Base-by-base conservation (phyloP, 2,113 vertebrate species). In the Motacilla tschutschensis region DNA sequence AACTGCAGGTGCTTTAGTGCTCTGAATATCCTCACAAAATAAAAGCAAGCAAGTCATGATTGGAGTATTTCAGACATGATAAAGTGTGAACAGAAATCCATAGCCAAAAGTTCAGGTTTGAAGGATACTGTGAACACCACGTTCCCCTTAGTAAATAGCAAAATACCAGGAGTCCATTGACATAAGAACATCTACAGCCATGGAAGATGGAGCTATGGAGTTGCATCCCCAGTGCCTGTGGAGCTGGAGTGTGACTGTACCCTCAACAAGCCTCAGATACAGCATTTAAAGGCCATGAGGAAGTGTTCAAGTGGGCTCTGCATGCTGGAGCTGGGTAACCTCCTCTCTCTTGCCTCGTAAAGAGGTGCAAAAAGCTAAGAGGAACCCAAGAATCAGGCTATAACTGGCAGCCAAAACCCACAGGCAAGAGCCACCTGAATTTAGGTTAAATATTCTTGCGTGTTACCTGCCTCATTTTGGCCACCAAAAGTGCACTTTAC, bases 181-280 rank as follows among this genome's bases (percentile, higher is more conserved):
- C 26, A 5, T 20, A 11, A 51, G 14, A 62, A 22, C 63, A 48
- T 10, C 20, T 50, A n/a, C 0, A 41, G 44, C 11, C 35, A 25
- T 5, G 31, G 16, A 65, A 59, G 53, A 22, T 8, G 0, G 3
- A 64, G 44, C 20, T 46, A 12, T 9, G 1, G 0, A 57, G 31
- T 6, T 25, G 31, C 59, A 64, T 25, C 12, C 18, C 6, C 14
- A 12, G 17, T 25, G 33, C 54, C 57, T 9, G 13, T n/a, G 29
- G 36, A 71, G 41, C 79, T 65, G 64, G 28, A 84, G 43, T 8
- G 28, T 33, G 41, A 24, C 31, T 8, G 3, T 12, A 13, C 26
- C 31, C 44, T 29, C 36, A 26, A 33, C 5, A 44, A 74, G 47
- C 33, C 67, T 43, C 62, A 13, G 8, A 40, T 5, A n/a, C 35